Evolutionary conservation across 2,797 vertebrate species (phyloP).

Genomic region (Rhinichthys osculus): DNA sequence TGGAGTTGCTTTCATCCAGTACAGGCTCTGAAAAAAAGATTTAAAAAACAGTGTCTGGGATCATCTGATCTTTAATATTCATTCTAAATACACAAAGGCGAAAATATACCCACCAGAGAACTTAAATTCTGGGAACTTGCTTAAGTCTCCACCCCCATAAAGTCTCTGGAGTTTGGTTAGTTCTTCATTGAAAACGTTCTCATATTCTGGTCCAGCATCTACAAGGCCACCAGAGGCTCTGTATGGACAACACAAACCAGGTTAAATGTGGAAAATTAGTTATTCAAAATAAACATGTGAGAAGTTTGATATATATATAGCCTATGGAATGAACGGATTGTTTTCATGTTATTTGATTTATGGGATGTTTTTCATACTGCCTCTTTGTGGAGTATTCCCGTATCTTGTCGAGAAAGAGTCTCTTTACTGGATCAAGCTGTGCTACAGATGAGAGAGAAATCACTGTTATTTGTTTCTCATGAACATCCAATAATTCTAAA

Average conservation of each 20-base stretch:
- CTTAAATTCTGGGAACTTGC: constrained; percentile 87
- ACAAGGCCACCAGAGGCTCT: constrained; percentile 82
- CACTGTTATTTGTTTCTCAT: background rate
- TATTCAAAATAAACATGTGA: background rate
- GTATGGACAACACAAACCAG: constrained; percentile 55
- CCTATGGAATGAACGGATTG: background rate
- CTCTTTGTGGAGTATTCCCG: constrained; percentile 82
- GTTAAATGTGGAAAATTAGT: background rate
- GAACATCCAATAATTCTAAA: background rate
- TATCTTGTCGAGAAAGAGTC: constrained; percentile 89
- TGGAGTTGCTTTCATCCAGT: constrained; percentile 77
- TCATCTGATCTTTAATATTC: background rate
- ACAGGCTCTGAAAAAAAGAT: constrained; percentile 79
- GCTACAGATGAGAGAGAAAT: constrained; percentile 52
- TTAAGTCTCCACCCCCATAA: constrained; percentile 83
- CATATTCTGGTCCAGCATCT: constrained; percentile 83
- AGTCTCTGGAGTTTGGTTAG: constrained; percentile 85
- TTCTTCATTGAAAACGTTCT: constrained; percentile 84
- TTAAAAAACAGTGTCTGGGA: background rate
- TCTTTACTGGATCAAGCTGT: constrained; percentile 86
- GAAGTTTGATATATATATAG: background rate
- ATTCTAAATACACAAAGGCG: background rate
- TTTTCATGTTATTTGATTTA: background rate
- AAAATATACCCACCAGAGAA: constrained; percentile 81
- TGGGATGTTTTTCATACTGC: constrained; percentile 72